Base-by-base conservation (phyloP, 2,113 vertebrate species). In the Platanista minor region DNA sequence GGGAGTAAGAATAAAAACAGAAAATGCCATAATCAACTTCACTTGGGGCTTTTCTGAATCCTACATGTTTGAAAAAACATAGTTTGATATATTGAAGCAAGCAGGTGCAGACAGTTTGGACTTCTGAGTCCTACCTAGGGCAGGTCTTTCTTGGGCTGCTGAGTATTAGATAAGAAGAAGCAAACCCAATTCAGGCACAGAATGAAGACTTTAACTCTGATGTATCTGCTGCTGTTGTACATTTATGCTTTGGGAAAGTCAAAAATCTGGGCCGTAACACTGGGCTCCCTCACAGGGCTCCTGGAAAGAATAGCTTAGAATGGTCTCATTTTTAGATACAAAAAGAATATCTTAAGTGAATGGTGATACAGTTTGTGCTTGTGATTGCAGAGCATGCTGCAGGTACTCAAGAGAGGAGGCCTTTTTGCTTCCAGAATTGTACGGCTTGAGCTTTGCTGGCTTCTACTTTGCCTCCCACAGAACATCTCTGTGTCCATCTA, bases 21-120 rank as follows among this genome's bases (percentile, higher is more conserved):
- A 95, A 94, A 83, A 96, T n/a, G 20, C 36, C 78, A 93, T 9
- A 85, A 21, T 71, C 49, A 83, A 61, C 54, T 91, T 93, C 52
- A 64, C 25, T 21, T 46, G 74, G 71, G 36, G 23, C 39, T 95
- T 93, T 75, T 43, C 61, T 66, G 49, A 96, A 84, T 92, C 43
- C 12, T 41, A 87, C 59, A 21, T 87, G 88, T 93, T 96, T 95
- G 77, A 75, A 62, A 94, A 77, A 91, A 90, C 67, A 36, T n/a
- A 49, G 23, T 94, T 87, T 96, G 41, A 54, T 46, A 49, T 57
- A 39, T 75, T 62, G 17, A 87, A 31, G 82, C 49, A 41, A 87
- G 84, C 11, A 96, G 75, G 67, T 83, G 29, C 25, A 80, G 54
- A 78, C 4, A 90, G 54, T 84, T 36, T 87, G 84, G 67, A 36